These are phyloP conservation scores for Platygyra sinensis DNA, from an alignment of 64 coral and sea anemone genomes.

Conservation along the genomic window DNA sequence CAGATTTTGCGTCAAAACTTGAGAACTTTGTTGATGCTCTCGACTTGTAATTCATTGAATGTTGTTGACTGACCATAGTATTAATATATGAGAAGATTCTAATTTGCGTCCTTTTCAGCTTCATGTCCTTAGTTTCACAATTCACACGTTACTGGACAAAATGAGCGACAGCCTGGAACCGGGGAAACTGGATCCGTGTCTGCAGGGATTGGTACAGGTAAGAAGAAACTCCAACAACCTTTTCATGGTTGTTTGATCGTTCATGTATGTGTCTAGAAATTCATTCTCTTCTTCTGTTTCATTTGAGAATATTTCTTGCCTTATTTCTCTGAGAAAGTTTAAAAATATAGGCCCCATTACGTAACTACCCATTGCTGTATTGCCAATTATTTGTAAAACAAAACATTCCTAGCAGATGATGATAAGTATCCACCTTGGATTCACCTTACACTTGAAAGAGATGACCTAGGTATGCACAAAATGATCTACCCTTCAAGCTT, in stretches of 20 bases:
- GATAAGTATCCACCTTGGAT: too few relatives aligned
- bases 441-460: too few relatives aligned
- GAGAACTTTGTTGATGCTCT: not conserved
- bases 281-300: not conserved
- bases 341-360: too few relatives aligned
- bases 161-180: slow-evolving; percentile 36
- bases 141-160: slow-evolving; percentile 78
- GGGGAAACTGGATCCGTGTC: slow-evolving; percentile 73
- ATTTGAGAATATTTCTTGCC: not conserved
- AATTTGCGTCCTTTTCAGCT: slow-evolving; percentile 60
- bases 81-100: not conserved
- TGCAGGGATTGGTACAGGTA: slow-evolving; percentile 77
- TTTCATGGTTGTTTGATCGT: too few relatives aligned
- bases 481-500: too few relatives aligned
- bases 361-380: too few relatives aligned
- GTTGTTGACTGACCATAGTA: not conserved
- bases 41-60: not conserved
- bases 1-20: not conserved
- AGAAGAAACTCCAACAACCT: not conserved
- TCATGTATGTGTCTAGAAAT: not conserved
- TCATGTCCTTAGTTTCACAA: slow-evolving; percentile 84
- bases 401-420: too few relatives aligned
- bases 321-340: too few relatives aligned
- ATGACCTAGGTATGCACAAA: too few relatives aligned
- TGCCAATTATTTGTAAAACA: too few relatives aligned